These are phyloP conservation scores for Arctia plantaginis DNA, from an alignment of 2,888 invertebrate genomes.

Conservation along the genomic window DNA sequence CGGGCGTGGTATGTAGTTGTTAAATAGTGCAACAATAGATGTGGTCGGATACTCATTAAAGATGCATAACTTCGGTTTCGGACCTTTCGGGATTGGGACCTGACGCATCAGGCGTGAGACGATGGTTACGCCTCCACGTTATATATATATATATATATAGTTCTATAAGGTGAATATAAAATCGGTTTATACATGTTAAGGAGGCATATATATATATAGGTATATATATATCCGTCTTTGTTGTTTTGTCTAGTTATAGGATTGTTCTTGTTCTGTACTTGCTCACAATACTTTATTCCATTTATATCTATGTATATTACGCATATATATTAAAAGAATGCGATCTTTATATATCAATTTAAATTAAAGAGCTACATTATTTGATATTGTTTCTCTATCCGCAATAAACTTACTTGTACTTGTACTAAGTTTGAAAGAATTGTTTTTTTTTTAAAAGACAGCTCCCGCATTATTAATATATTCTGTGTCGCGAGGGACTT, in stretches of 20 bases:
- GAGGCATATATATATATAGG: too few relatives aligned
- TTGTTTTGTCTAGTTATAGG: neutral
- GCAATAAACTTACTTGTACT: too few relatives aligned
- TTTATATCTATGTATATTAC: too few relatives aligned
- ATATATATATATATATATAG: too few relatives aligned
- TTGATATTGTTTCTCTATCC: too few relatives aligned
- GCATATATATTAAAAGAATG: too few relatives aligned
- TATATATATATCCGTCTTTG: neutral
- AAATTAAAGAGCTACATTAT: too few relatives aligned
- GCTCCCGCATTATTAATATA: too few relatives aligned
- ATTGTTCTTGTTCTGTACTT: neutral
- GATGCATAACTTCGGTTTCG: slow-evolving; percentile 74
- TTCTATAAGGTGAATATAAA: slow-evolving; percentile 30
- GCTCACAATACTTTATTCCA: neutral
- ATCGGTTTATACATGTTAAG: slow-evolving; percentile 33
- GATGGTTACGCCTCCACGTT: slow-evolving; percentile 29
- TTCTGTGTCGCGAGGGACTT: too few relatives aligned
- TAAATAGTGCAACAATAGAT: slow-evolving; percentile 84
- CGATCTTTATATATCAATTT: too few relatives aligned
- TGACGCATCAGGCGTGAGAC: slow-evolving; percentile 54
- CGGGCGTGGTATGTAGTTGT: slow-evolving; percentile 71
- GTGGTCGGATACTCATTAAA: slow-evolving; percentile 77
- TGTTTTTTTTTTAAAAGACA: too few relatives aligned
- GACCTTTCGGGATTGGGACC: slow-evolving; percentile 65
- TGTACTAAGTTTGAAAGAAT: too few relatives aligned